Evolutionary conservation across 2,888 invertebrate genomes (phyloP).

Genomic region (Drosophila longiperda): DNA sequence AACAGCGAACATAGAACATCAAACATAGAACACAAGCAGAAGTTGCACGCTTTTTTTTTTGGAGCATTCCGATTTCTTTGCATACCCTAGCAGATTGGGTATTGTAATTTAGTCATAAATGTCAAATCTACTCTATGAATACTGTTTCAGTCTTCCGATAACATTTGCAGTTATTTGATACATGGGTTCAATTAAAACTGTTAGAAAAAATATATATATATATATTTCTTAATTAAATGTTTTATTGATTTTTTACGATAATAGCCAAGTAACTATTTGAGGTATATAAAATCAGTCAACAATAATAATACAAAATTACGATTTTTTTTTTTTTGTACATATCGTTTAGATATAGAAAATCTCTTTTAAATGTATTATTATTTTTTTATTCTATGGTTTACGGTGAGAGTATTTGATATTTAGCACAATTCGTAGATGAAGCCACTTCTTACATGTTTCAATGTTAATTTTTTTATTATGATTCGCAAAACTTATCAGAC

Average conservation of each 20-base stretch:
- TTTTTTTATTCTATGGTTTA: not conserved
- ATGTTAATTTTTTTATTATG: conserved; percentile 8
- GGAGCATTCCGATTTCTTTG: conserved; percentile 26
- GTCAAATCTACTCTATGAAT: not conserved
- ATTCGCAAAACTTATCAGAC: conserved; percentile 68
- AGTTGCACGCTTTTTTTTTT: conserved; percentile 33
- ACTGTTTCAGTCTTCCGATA: not conserved
- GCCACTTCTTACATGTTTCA: not conserved
- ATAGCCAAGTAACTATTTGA: not conserved
- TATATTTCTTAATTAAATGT: not conserved
- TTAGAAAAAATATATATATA: not conserved
- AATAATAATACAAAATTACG: not conserved
- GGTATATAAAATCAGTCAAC: not conserved
- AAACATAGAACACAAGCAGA: conserved; percentile 22
- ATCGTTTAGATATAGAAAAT: not conserved
- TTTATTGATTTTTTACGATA: not conserved
- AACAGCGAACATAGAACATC: not conserved
- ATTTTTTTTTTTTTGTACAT: too few species aligned
- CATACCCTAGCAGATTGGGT: not conserved
- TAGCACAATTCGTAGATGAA: not conserved
- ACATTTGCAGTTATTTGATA: not conserved
- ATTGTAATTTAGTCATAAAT: not conserved
- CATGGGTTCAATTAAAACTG: not conserved
- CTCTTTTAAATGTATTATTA: not conserved
- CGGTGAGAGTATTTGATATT: not conserved